phyloP scores from a whole-genome alignment of 2,113 vertebrate species.

The Sturnus vulgaris region DNA sequence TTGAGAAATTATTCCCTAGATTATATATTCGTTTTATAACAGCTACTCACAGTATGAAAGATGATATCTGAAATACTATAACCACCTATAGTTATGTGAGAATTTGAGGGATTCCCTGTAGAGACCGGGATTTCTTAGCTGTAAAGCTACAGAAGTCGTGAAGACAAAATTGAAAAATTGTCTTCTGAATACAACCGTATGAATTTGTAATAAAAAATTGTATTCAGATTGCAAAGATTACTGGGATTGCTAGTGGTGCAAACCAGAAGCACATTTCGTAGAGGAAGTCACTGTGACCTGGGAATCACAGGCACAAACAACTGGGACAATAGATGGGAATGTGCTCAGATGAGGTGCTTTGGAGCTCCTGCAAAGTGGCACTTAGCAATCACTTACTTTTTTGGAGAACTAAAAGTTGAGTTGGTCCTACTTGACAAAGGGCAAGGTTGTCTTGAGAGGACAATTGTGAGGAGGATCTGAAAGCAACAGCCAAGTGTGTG shows the following conservation, averaged over 20 bases:
- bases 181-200: background rate
- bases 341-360: background rate
- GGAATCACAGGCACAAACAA: background rate
- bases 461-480: background rate
- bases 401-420: background rate
- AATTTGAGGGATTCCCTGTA: background rate
- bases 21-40: background rate
- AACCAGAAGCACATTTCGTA: background rate
- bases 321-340: background rate
- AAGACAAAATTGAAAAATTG: background rate
- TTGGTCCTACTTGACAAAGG: background rate
- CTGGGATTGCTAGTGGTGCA: background rate
- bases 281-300: background rate
- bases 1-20: background rate
- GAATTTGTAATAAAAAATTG: background rate
- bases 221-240: background rate
- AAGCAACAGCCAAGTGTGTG: background rate
- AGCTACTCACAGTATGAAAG: background rate
- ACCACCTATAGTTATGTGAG: background rate
- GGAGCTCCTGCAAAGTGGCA: background rate
- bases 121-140: background rate
- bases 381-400: background rate
- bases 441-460: background rate
- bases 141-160: background rate
- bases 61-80: background rate